phyloP scores from a whole-genome alignment of 2,113 vertebrate genomes.

The Phaetusa simplex region DNA sequence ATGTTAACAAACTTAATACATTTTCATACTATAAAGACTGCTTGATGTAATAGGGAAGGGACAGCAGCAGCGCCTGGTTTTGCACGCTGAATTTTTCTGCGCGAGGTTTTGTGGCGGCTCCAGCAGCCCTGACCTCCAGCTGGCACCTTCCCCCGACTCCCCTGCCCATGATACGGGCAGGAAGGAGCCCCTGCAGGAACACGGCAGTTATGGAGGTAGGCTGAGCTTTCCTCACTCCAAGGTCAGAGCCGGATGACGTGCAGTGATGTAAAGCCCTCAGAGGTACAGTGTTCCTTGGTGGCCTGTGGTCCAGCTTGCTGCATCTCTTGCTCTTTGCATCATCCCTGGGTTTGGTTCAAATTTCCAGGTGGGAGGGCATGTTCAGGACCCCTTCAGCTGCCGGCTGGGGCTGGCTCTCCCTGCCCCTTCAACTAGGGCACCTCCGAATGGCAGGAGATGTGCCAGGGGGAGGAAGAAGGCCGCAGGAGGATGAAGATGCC shows the following conservation, averaged over 20 bases:
- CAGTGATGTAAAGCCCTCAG: neutral
- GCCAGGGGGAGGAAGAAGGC: neutral
- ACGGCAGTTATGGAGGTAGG: neutral
- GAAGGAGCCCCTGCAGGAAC: neutral
- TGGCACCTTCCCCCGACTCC: neutral
- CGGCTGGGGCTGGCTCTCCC: neutral
- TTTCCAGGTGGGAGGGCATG: neutral
- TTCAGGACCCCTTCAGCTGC: neutral
- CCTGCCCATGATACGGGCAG: accelerated
- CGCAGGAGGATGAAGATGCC: neutral
- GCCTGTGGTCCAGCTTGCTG: neutral
- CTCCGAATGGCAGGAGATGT: neutral
- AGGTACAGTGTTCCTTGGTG: neutral
- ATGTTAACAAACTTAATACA: neutral
- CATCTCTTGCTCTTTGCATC: neutral
- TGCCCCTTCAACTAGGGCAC: neutral
- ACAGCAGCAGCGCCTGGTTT: neutral
- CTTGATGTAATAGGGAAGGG: neutral
- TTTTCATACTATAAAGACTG: neutral
- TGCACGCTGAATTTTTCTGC: accelerated
- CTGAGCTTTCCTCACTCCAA: neutral
- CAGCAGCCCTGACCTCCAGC: neutral
- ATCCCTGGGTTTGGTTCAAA: neutral
- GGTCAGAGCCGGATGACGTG: neutral
- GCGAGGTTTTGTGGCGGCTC: accelerated